These are phyloP conservation scores for Pelecanoides urinatrix DNA, from an alignment of 2,113 vertebrate species.

Conservation along the genomic window DNA sequence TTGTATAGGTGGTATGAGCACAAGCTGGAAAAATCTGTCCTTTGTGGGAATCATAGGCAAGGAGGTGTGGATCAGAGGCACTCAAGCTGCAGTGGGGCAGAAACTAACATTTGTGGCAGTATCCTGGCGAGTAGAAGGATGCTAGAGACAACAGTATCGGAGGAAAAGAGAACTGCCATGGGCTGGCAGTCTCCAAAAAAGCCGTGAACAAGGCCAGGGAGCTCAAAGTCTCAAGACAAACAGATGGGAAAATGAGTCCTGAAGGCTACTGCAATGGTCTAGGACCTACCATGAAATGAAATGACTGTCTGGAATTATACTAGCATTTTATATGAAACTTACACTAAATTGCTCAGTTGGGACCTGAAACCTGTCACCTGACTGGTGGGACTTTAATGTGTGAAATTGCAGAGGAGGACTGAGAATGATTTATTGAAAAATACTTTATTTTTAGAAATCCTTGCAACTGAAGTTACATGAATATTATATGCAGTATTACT, in stretches of 20 bases:
- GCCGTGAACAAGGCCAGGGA: neutral
- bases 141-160: neutral
- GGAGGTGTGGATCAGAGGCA: neutral
- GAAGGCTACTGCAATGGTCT: neutral
- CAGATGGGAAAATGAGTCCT: neutral
- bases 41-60: neutral
- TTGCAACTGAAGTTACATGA: neutral
- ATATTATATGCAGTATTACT: neutral
- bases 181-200: neutral
- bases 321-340: neutral
- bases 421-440: neutral
- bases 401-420: neutral
- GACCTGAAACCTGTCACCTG: neutral
- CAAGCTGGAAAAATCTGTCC: neutral
- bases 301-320: neutral
- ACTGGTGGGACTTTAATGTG: neutral
- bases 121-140: neutral
- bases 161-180: neutral
- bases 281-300: neutral
- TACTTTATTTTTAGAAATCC: constrained; percentile 13
- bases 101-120: neutral
- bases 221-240: neutral
- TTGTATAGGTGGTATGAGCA: neutral
- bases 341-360: neutral
- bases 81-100: neutral